Evolutionary conservation across 2,113 vertebrate genomes (phyloP), one percentile per base, ranked within the genome.

Genomic region (Catharus bicknelli): DNA sequence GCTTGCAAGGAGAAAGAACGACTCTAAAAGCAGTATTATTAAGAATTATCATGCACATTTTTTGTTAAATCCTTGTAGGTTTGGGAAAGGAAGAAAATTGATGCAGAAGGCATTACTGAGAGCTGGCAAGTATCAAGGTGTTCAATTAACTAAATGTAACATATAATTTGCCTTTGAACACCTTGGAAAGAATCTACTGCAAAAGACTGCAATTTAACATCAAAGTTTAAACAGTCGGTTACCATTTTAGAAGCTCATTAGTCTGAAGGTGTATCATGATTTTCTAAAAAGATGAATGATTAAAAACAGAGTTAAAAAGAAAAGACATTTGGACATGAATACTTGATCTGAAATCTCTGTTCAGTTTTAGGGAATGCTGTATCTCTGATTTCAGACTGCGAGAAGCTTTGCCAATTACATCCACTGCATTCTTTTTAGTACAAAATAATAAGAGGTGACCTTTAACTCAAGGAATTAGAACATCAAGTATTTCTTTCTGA

Each of bases 191-290:
- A 94, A 87, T 78, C 79, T 62, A 66, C 54, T 58, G 74, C 5
- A 5, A 94, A 95, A 84, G 64, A 79, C 74, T 82, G 53, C 55
- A 88, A 86, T 90, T 83, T 86, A 92, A 75, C 55, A 88, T n/a
- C 34, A 20, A 92, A 73, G 73, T 53, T 95, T 92, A 81, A 96
- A 93, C 21, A 84, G 80, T 18, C 2, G 27, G 54, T 76, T 83
- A 95, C 57, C 88, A 84, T 83, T 94, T 93, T 89, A 91, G 79
- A 63, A 95, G 58, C 61, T 83, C 36, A 68, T 92, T 93, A 93
- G 57, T 93, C 73, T 81, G 86, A 92, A 90, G 77, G 53, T 83
- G 13, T 88, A 77, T 63, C 48, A 61, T 75, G 27, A 78, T 83
- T 84, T 95, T 93, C 69, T 84, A 48, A 72, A 86, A 92, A 38